Conservation (phyloP, 2,888 invertebrate species). For the Noctua janthina region DNA sequence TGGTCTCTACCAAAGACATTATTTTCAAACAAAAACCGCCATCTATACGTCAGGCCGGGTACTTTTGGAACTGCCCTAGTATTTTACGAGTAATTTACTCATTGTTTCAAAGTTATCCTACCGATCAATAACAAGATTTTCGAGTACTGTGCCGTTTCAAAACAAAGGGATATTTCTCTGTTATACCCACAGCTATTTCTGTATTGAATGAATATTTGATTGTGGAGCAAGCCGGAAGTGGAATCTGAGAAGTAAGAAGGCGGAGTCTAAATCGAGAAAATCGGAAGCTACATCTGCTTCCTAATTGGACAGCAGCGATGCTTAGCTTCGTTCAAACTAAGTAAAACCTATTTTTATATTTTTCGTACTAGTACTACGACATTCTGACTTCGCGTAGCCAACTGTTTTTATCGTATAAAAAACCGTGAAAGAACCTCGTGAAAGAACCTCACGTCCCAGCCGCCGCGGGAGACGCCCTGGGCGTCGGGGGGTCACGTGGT, state of each 20-base stretch:
- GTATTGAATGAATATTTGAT: conserved; percentile 77
- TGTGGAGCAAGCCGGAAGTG: conserved; percentile 53
- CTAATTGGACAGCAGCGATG: conserved; percentile 78
- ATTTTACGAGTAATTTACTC: not conserved
- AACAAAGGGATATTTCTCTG: conserved; percentile 67
- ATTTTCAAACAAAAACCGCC: not conserved
- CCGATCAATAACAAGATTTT: conserved; percentile 62
- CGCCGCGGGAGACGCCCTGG: no score
- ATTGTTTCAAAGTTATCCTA: conserved; percentile 40
- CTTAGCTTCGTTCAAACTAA: conserved; percentile 65
- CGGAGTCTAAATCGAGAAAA: conserved; percentile 77
- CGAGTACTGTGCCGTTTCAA: conserved; percentile 60
- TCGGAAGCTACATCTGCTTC: conserved; percentile 68
- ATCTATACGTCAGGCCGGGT: not conserved
- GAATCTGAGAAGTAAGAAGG: conserved; percentile 67
- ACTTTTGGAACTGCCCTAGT: no score
- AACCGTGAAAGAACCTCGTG: no score
- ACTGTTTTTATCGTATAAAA: conserved; percentile 24
- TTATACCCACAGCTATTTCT: conserved; percentile 67
- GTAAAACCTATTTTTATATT: conserved; percentile 54
- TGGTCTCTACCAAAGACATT: not conserved
- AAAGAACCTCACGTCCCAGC: no score
- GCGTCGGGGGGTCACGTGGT: no score
- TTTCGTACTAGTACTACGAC: conserved; percentile 21
- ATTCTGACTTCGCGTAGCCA: conserved; percentile 10